phyloP scores from a whole-genome alignment of 2,113 vertebrate species.

The Panurus biarmicus region DNA sequence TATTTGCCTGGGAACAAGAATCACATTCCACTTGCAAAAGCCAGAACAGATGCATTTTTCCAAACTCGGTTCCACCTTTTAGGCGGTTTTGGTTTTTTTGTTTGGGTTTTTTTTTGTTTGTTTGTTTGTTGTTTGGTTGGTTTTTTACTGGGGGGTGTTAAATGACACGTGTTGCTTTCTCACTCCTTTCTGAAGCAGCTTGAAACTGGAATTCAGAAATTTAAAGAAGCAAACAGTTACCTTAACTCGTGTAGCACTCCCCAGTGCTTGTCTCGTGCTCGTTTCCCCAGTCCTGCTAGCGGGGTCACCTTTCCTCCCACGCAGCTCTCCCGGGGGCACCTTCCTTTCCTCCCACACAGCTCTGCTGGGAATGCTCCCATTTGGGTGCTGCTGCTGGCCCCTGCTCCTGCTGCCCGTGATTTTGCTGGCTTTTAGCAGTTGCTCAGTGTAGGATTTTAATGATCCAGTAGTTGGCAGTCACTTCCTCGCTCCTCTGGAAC shows the following conservation, averaged over 20 bases:
- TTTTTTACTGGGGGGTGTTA: background rate
- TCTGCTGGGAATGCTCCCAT: background rate
- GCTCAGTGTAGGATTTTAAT: constrained; percentile 6
- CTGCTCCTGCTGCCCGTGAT: background rate
- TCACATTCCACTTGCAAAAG: constrained; percentile 57
- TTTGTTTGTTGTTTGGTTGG: background rate
- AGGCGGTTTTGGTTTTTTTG: background rate
- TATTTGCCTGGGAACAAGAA: constrained; percentile 22
- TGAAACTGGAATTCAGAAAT: constrained; percentile 26
- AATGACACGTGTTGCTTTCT: background rate
- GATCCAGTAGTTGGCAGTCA: background rate
- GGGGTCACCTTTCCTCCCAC: background rate
- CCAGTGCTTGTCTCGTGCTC: background rate
- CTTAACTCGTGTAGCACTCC: background rate
- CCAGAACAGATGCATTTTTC: constrained; percentile 46
- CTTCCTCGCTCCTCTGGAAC: background rate
- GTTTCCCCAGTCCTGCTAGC: background rate
- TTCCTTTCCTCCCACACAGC: background rate
- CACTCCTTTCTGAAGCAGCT: constrained; percentile 15
- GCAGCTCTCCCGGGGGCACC: background rate
- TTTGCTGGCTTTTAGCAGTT: constrained; percentile 21
- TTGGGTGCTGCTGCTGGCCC: constrained; percentile 30
- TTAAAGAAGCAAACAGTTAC: background rate
- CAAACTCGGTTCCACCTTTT: background rate
- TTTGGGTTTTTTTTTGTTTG: background rate